Evolutionary conservation across 2,888 invertebrate genomes (phyloP).

Genomic region (Xanthorhoe spadicearia): DNA sequence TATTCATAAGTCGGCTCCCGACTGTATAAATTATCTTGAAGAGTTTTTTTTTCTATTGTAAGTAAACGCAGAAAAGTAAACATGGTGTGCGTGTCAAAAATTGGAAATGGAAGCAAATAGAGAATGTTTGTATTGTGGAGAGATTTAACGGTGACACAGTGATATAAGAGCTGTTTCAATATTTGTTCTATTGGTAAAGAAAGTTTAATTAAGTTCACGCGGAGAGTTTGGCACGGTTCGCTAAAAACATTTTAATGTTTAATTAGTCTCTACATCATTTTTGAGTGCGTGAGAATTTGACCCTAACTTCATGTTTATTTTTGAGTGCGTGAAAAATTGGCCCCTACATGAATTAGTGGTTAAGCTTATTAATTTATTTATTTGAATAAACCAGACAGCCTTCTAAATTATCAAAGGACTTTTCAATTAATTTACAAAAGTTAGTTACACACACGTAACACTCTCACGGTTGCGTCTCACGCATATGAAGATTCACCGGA

Average conservation of each 20-base stretch:
- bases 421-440: no score
- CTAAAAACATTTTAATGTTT: not conserved
- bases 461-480: no score
- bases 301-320: no score
- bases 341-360: no score
- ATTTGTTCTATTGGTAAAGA: not conserved
- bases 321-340: no score
- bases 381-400: no score
- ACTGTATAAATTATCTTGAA: not conserved
- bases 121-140: constrained; percentile 43
- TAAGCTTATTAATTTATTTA: no score
- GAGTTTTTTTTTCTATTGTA: not conserved
- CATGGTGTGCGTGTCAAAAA: constrained; percentile 34
- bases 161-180: constrained; percentile 28
- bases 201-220: not conserved
- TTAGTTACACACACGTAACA: no score
- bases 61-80: not conserved
- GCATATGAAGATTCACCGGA: no score
- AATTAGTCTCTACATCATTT: no score
- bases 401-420: no score
- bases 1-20: not conserved
- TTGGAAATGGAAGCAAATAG: constrained; percentile 40
- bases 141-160: constrained; percentile 43
- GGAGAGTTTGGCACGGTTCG: not conserved
- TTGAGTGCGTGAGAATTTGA: no score